Evolutionary conservation across 2,888 invertebrate species (phyloP).

Genomic region (Muschampia plurimacula): DNA sequence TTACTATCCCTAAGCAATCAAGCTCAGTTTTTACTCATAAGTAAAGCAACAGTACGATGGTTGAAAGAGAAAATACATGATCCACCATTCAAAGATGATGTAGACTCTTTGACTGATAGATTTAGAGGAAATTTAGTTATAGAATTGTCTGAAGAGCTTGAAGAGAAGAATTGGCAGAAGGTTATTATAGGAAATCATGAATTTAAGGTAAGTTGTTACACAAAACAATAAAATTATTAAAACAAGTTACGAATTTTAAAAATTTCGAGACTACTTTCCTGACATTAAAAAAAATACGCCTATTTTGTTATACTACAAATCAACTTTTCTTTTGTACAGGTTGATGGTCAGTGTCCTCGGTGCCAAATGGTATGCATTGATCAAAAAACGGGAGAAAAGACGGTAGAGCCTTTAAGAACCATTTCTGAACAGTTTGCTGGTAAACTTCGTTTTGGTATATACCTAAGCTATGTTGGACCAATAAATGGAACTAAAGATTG

Average conservation of each 20-base stretch:
- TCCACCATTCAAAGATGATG: constrained; percentile 76
- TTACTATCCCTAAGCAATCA: constrained; percentile 90
- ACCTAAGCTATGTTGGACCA: constrained; percentile 84
- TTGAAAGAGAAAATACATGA: constrained; percentile 86
- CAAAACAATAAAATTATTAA: background rate
- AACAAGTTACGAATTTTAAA: no score
- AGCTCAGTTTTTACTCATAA: constrained; percentile 94
- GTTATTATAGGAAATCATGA: constrained; percentile 87
- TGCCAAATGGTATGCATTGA: constrained; percentile 99
- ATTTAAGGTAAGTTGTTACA: constrained; percentile 85
- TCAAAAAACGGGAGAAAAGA: constrained; percentile 92
- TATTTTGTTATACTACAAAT: background rate
- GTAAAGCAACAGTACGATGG: constrained; percentile 91
- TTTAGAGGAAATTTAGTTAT: constrained; percentile 97
- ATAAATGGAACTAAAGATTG: constrained; percentile 60
- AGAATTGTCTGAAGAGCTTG: constrained; percentile 89
- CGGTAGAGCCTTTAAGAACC: constrained; percentile 91
- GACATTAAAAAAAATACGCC: no score
- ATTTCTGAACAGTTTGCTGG: constrained; percentile 90
- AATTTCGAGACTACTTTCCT: no score
- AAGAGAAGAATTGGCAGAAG: constrained; percentile 90
- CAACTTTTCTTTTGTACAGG: constrained; percentile 69
- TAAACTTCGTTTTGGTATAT: constrained; percentile 93
- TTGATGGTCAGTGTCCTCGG: constrained; percentile 92
- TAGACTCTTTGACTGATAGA: constrained; percentile 88